Evolutionary conservation across 2,797 vertebrate genomes (phyloP).

Genomic region (Caiman crocodilus): DNA sequence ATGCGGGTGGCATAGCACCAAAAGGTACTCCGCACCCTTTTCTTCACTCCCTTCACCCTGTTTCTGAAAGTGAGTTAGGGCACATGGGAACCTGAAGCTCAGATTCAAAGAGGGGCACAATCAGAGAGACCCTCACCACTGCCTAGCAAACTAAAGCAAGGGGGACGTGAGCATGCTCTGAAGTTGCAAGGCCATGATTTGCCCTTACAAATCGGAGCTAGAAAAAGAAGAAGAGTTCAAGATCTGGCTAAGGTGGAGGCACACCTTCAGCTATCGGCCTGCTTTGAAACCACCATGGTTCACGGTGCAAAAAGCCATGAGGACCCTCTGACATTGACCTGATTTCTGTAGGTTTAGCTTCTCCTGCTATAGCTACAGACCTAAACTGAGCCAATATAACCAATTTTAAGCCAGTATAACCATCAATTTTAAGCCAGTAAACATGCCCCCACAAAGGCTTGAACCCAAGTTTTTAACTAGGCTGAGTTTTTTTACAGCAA

Average conservation of each 20-base stretch:
- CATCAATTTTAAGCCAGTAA: slow-evolving; percentile 46
- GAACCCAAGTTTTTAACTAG: slow-evolving; percentile 45
- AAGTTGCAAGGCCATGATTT: not conserved
- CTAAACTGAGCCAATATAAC: not conserved
- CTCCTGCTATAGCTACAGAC: not conserved
- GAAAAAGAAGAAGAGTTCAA: not conserved
- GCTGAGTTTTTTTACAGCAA: too few relatives aligned
- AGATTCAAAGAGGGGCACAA: too few relatives aligned
- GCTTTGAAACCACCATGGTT: not conserved
- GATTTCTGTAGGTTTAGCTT: slow-evolving; percentile 14
- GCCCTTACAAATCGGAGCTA: not conserved
- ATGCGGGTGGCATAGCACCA: not conserved
- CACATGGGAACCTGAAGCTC: too few relatives aligned
- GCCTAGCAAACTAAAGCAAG: not conserved
- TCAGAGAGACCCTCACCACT: too few relatives aligned
- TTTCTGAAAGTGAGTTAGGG: too few relatives aligned
- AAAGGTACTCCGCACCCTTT: not conserved
- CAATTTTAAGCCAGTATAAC: slow-evolving; percentile 17
- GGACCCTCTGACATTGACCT: not conserved
- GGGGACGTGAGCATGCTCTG: not conserved
- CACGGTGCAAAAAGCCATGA: not conserved
- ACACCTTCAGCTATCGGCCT: not conserved
- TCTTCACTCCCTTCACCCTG: not conserved
- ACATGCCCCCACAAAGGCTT: slow-evolving; percentile 37
- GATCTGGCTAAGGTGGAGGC: not conserved